phyloP scores from a whole-genome alignment of 2,888 invertebrate genomes.

The Holacanthella duospinosa region DNA sequence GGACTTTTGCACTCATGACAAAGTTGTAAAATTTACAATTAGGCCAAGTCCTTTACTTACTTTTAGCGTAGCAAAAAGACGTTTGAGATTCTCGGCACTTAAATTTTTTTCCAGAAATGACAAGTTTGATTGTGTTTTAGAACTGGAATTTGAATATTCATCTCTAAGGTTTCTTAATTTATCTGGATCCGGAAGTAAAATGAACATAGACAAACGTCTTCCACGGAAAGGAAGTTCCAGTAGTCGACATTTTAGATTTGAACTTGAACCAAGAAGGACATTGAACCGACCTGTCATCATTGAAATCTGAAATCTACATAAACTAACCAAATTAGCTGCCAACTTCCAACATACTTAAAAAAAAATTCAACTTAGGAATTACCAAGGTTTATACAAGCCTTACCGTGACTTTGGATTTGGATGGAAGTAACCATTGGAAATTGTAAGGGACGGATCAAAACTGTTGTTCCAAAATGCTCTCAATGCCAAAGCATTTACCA shows the following conservation, averaged over 20 bases:
- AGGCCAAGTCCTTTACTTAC: no score
- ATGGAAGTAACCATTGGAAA: slow-evolving; percentile 39
- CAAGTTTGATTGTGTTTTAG: slow-evolving; percentile 1
- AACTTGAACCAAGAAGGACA: slow-evolving; percentile 40
- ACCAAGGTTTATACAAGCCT: neutral
- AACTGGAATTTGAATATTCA: slow-evolving; percentile 10
- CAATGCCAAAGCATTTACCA: slow-evolving; percentile 38
- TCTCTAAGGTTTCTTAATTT: slow-evolving; percentile 16
- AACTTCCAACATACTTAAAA: neutral
- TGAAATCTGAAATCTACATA: slow-evolving; percentile 40
- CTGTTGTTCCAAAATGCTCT: slow-evolving; percentile 38
- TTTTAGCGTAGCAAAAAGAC: slow-evolving; percentile 40
- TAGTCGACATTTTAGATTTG: slow-evolving; percentile 39
- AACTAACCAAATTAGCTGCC: neutral
- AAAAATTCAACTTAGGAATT: neutral
- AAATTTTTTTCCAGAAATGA: slow-evolving; percentile 38
- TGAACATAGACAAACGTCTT: slow-evolving; percentile 40
- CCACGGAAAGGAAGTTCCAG: slow-evolving; percentile 41
- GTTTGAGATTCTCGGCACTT: slow-evolving; percentile 40
- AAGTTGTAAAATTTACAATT: no score
- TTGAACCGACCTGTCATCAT: slow-evolving; percentile 42
- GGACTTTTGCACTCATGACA: no score
- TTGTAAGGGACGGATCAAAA: slow-evolving; percentile 38
- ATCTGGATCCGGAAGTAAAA: slow-evolving; percentile 40
- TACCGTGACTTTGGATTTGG: slow-evolving; percentile 33